phyloP scores from a whole-genome alignment of 2,888 invertebrate species.

The Melangyna quadrimaculata region DNA sequence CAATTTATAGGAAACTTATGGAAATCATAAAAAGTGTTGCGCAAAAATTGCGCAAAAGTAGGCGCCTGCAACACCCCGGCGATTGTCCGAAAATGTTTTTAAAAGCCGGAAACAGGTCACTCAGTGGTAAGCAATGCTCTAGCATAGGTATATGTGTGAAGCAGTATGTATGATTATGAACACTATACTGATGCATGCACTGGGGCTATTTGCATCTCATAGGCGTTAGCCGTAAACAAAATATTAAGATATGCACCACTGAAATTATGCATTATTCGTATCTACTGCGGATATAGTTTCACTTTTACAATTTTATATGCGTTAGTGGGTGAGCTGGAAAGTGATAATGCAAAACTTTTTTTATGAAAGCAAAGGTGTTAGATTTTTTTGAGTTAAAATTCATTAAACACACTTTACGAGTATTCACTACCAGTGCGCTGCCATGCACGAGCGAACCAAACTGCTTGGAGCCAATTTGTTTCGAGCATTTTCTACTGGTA shows the following conservation, averaged over 20 bases:
- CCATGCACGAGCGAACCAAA: no score
- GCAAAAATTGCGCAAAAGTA: constrained; percentile 59
- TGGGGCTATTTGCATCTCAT: constrained; percentile 42
- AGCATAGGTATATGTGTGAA: neutral
- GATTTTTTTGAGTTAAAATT: neutral
- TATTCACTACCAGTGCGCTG: no score
- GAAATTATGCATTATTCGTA: constrained; percentile 20
- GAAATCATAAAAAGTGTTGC: constrained; percentile 65
- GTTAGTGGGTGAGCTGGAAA: constrained; percentile 41
- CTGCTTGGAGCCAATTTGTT: no score
- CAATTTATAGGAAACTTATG: constrained; percentile 42
- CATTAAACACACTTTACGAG: neutral
- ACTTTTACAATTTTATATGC: constrained; percentile 22
- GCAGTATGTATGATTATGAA: neutral
- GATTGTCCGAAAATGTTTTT: constrained; percentile 50
- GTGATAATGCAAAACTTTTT: neutral
- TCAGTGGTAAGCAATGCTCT: neutral
- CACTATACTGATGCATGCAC: neutral
- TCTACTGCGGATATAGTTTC: constrained; percentile 56
- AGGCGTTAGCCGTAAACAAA: constrained; percentile 29
- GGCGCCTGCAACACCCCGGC: constrained; percentile 32
- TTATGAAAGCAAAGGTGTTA: neutral
- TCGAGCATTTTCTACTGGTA: no score
- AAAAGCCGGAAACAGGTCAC: constrained; percentile 50
- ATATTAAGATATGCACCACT: constrained; percentile 22